phyloP scores from a whole-genome alignment of 2,888 invertebrate species.

The Lathronympha strigana region DNA sequence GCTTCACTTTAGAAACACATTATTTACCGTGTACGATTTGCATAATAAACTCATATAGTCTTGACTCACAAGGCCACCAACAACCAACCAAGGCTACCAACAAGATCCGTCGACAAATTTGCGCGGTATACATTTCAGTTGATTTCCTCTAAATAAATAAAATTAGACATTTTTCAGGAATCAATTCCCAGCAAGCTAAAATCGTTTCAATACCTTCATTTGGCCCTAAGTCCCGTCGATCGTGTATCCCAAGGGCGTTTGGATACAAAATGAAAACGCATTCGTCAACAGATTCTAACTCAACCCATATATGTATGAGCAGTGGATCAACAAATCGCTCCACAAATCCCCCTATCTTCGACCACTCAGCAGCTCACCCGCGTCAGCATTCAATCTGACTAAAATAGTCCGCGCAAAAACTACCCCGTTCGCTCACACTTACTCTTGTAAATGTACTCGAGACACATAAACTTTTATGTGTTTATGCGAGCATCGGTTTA shows the following conservation, averaged over 20 bases:
- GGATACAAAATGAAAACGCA: neutral
- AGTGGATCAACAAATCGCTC: slow-evolving; percentile 11
- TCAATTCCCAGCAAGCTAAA: no score
- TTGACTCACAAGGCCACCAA: no score
- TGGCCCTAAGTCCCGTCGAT: neutral
- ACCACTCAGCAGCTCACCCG: slow-evolving; percentile 11
- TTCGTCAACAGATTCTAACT: neutral
- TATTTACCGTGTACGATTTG: no score
- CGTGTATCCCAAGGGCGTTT: neutral
- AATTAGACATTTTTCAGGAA: no score
- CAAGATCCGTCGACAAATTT: no score
- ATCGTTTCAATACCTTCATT: neutral
- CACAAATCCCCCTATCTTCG: slow-evolving; percentile 9
- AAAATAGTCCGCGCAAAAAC: slow-evolving; percentile 35
- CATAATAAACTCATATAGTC: no score
- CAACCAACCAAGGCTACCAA: no score
- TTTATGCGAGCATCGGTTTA: slow-evolving; percentile 39
- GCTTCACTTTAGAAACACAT: no score
- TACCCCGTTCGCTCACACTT: slow-evolving; percentile 30
- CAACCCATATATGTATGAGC: neutral
- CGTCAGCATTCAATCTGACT: slow-evolving; percentile 35
- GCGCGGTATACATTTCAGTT: no score
- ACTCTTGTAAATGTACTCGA: slow-evolving; percentile 37
- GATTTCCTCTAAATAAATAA: no score
- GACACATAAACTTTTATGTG: slow-evolving; percentile 40